Conservation (phyloP, 2,797 vertebrate genomes). For the Synaphobranchus kaupii region DNA sequence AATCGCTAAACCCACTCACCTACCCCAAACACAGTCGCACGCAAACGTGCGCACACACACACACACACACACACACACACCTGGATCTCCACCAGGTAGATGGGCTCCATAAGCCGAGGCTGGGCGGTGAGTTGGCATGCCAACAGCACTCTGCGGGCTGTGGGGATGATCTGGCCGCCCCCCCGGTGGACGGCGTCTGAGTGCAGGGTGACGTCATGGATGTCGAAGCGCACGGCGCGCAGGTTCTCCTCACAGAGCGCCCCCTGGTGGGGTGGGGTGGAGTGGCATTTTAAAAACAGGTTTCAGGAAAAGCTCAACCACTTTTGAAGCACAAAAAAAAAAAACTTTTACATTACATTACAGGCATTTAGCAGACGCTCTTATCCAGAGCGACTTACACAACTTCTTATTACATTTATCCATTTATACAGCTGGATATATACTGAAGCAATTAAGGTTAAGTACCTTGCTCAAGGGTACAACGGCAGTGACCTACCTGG, state of each 20-base stretch:
- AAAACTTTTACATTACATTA: too few species aligned
- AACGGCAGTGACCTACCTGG: too few species aligned
- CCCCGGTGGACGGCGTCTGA: conserved; percentile 84
- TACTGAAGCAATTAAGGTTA: too few species aligned
- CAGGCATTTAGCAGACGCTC: too few species aligned
- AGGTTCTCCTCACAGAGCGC: conserved; percentile 85
- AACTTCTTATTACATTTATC: too few species aligned
- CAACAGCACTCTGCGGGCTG: conserved; percentile 79
- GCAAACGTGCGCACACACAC: background rate
- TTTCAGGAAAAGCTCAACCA: background rate
- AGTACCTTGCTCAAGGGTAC: too few species aligned
- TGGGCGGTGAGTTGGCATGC: conserved; percentile 81
- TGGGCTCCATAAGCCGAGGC: conserved; percentile 84
- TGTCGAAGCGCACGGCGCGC: conserved; percentile 78
- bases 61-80: conserved; percentile 58
- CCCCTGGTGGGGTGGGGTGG: conserved; percentile 61
- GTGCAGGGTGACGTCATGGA: conserved; percentile 84
- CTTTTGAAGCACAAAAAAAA: too few species aligned
- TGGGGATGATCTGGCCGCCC: conserved; percentile 86
- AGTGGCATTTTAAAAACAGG: background rate
- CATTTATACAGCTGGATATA: too few species aligned
- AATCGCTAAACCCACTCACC: background rate
- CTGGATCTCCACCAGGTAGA: conserved; percentile 89
- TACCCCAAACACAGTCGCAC: background rate
- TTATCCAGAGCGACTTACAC: too few species aligned